phyloP scores from a whole-genome alignment of 2,888 invertebrate species.

The Mellilla xanthometata region DNA sequence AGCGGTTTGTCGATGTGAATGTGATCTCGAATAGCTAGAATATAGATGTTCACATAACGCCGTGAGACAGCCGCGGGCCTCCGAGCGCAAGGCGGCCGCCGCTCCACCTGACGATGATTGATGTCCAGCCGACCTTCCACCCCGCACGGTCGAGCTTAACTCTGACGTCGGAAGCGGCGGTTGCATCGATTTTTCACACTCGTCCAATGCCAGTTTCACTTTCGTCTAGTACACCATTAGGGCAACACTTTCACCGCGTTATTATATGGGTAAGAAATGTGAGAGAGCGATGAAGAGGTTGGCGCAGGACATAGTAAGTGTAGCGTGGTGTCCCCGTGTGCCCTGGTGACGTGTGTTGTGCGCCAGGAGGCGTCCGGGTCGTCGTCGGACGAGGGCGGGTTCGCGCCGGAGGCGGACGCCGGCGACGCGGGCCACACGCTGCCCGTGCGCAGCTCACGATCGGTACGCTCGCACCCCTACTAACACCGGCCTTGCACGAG shows the following conservation, averaged over 20 bases:
- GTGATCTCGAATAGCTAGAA: background rate
- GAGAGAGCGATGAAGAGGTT: constrained; percentile 35
- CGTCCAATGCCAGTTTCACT: constrained; percentile 63
- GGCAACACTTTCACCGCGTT: constrained; percentile 46
- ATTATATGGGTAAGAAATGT: constrained; percentile 36
- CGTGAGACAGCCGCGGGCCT: constrained; percentile 43
- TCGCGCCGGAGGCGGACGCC: constrained; percentile 65
- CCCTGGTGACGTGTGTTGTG: constrained; percentile 64
- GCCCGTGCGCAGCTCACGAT: constrained; percentile 80
- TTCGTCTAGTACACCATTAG: constrained; percentile 58
- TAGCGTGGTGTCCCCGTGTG: constrained; percentile 54
- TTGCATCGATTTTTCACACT: constrained; percentile 70
- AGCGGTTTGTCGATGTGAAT: constrained; percentile 22
- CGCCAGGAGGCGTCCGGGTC: constrained; percentile 78
- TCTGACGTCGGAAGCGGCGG: constrained; percentile 57
- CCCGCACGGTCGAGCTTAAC: constrained; percentile 40
- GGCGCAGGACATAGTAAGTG: constrained; percentile 53
- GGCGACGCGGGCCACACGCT: constrained; percentile 75
- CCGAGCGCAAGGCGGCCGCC: constrained; percentile 28
- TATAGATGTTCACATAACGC: background rate
- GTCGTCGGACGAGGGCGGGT: constrained; percentile 80
- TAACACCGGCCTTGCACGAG: constrained; percentile 45
- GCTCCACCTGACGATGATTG: constrained; percentile 55
- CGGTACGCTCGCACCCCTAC: constrained; percentile 64
- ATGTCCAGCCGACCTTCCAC: constrained; percentile 62